phyloP scores from a whole-genome alignment of 2,888 invertebrate genomes.

The Argyresthia albistria region DNA sequence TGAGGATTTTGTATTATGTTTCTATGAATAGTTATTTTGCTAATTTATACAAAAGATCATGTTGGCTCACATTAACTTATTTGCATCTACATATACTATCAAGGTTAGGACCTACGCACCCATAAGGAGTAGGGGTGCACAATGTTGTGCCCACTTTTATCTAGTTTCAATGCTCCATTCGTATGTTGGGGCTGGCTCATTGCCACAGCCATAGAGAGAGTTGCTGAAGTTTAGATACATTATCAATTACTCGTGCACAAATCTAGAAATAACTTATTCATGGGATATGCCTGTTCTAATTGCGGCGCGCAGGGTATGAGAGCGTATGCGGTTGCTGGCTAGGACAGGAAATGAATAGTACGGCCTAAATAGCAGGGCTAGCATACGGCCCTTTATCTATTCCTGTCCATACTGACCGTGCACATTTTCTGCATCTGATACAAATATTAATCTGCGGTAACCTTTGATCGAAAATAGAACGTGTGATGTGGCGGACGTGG shows the following conservation, averaged over 20 bases:
- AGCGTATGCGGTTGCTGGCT: slow-evolving; percentile 5
- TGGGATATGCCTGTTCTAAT: not conserved
- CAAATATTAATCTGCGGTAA: slow-evolving; percentile 13
- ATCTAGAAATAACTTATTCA: not conserved
- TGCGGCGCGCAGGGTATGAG: too few relatives aligned
- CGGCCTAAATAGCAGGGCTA: slow-evolving; percentile 18
- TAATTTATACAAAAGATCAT: too few relatives aligned
- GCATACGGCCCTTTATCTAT: slow-evolving; percentile 18
- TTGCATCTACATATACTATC: too few relatives aligned
- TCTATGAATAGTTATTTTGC: too few relatives aligned
- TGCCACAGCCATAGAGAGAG: too few relatives aligned
- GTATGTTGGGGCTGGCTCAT: too few relatives aligned
- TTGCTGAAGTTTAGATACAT: not conserved
- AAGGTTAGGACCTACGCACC: too few relatives aligned
- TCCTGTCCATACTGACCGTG: slow-evolving; percentile 19
- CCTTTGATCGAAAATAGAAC: slow-evolving; percentile 14
- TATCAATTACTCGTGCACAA: not conserved
- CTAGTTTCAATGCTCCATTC: too few relatives aligned
- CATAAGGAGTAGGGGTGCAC: too few relatives aligned
- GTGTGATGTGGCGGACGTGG: slow-evolving; percentile 11
- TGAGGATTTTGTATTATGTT: too few relatives aligned
- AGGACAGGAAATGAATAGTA: slow-evolving; percentile 15
- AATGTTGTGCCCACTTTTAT: too few relatives aligned
- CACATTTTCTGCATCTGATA: slow-evolving; percentile 10
- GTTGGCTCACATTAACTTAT: too few relatives aligned